These are phyloP conservation scores for Cygnus buccinator DNA, from an alignment of 2,113 vertebrate species.

Conservation along the genomic window DNA sequence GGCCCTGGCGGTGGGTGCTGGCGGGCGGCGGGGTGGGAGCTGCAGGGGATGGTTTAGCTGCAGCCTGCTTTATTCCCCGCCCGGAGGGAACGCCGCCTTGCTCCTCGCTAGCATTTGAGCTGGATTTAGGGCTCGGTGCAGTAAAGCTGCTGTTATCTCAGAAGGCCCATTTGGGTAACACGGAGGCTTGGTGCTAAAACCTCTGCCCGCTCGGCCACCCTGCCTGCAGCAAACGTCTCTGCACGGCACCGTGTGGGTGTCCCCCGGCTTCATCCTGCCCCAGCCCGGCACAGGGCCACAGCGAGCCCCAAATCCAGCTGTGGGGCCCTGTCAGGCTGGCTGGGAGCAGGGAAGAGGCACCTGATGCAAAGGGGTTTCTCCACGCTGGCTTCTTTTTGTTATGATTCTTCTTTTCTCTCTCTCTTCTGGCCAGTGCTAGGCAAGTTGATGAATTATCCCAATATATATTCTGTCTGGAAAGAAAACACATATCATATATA, in stretches of 20 bases:
- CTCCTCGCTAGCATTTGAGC: background rate
- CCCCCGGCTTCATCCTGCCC: fast-evolving
- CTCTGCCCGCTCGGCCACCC: background rate
- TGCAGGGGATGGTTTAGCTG: background rate
- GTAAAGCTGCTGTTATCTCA: background rate
- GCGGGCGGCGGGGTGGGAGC: background rate
- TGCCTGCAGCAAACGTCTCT: background rate
- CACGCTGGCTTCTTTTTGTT: background rate
- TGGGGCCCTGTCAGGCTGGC: background rate
- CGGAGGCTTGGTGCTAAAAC: background rate
- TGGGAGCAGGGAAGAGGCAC: background rate
- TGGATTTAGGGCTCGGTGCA: background rate
- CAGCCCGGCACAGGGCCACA: too few species aligned
- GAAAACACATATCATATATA: conserved; percentile 83
- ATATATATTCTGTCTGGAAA: conserved; percentile 77
- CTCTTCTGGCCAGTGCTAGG: conserved; percentile 59
- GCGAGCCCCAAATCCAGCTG: fast-evolving
- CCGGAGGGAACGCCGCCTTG: fast-evolving
- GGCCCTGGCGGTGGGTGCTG: background rate
- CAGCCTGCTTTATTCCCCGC: background rate
- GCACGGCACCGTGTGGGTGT: fast-evolving
- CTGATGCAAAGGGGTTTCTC: background rate
- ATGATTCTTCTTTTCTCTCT: background rate
- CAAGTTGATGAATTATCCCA: conserved; percentile 82
- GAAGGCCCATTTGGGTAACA: background rate